Conservation (phyloP, 2,888 invertebrate species). For the Lobophora halterata region DNA sequence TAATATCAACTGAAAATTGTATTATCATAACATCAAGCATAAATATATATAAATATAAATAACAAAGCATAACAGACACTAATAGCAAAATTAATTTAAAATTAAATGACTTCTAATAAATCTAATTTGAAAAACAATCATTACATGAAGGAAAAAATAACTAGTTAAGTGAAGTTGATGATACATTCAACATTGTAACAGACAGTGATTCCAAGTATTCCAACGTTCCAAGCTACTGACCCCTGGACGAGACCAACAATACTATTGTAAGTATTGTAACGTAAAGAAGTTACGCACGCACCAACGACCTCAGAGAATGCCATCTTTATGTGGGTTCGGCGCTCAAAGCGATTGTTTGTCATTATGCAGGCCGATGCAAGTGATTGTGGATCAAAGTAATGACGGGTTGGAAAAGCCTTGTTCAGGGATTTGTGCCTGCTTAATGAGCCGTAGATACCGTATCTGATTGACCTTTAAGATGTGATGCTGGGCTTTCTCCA, state of each 20-base stretch:
- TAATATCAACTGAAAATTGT: too few species aligned
- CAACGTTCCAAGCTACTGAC: constrained; percentile 16
- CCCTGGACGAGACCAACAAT: constrained; percentile 18
- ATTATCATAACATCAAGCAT: too few species aligned
- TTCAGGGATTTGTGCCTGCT: constrained; percentile 15
- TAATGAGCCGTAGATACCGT: constrained; percentile 14
- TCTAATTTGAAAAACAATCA: too few species aligned
- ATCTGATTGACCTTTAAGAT: constrained; percentile 7
- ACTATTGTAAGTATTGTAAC: constrained; percentile 9
- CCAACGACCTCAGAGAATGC: constrained; percentile 31
- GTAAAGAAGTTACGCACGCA: constrained; percentile 29
- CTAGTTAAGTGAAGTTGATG: too few species aligned
- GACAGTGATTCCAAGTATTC: constrained; percentile 2
- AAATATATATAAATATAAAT: too few species aligned
- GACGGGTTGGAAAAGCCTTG: constrained; percentile 19
- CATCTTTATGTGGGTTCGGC: constrained; percentile 30
- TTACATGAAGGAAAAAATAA: too few species aligned
- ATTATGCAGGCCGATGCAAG: constrained; percentile 25
- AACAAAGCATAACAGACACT: too few species aligned
- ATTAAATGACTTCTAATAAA: too few species aligned
- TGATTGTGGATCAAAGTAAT: constrained; percentile 24
- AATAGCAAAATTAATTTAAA: too few species aligned
- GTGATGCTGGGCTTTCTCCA: constrained; percentile 5
- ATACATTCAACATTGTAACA: too few species aligned
- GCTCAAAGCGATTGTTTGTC: constrained; percentile 23